phyloP scores from a whole-genome alignment of 2,888 invertebrate species.

The Bombyx huttoni region DNA sequence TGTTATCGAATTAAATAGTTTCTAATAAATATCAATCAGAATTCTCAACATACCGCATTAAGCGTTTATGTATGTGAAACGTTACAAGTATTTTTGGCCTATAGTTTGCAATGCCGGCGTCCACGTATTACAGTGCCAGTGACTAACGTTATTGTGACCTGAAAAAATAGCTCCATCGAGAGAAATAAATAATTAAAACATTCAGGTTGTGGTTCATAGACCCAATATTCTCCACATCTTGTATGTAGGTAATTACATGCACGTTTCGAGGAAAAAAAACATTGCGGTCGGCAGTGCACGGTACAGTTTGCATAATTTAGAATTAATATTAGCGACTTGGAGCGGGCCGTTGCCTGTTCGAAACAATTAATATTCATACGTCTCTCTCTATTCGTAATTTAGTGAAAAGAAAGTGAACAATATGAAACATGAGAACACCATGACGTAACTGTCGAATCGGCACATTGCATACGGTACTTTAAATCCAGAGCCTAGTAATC shows the following conservation, averaged over 20 bases:
- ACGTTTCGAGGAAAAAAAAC: neutral
- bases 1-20: too few relatives aligned
- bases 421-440: neutral
- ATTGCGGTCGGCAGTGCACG: neutral
- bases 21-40: too few relatives aligned
- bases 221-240: neutral
- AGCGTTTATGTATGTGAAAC: too few relatives aligned
- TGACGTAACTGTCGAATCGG: neutral
- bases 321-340: neutral
- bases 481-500: neutral
- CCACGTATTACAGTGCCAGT: too few relatives aligned
- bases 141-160: too few relatives aligned
- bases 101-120: too few relatives aligned
- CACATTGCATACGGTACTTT: neutral
- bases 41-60: too few relatives aligned
- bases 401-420: slow-evolving; percentile 20
- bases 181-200: neutral
- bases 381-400: slow-evolving; percentile 13
- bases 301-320: neutral
- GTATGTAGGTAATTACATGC: neutral
- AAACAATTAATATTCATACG: slow-evolving; percentile 21
- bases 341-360: neutral
- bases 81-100: too few relatives aligned
- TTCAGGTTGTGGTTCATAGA: too few relatives aligned
- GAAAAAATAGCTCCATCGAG: slow-evolving; percentile 4